Base-by-base conservation (phyloP, 2,888 invertebrate genomes). In the Acholoe squamosa region DNA sequence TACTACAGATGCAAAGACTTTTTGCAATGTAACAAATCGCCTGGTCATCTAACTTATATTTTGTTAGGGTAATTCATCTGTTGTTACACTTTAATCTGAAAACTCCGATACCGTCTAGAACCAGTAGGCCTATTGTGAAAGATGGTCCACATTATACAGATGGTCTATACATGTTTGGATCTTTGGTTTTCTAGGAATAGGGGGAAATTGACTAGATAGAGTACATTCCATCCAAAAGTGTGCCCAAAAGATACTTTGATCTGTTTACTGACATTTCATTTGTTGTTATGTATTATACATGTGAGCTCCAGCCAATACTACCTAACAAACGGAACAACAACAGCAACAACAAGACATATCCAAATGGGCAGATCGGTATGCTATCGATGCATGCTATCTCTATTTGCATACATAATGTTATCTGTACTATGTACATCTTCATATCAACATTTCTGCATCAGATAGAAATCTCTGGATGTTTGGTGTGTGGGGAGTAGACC, bases 281-380 rank as follows among this genome's bases (percentile, higher is more conserved):
- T 61, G 61, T n/a, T 61, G 61, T n/a, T 61, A 7, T 43, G 43
- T 43, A 43, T 3, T 43, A 61, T 61, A 3, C 19, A 3, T 61
- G 19, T 61, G 61, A 14, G 61, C 28, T 71, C 71, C 71, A 71
- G 1, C 71, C 71, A 71, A 28, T 28, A 28, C 71, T 25, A 71
- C 25, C 19, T 3, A 28, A 28, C 31, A 71, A 28, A 71, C 71
- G 12, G 19, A 25, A n/a, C 28, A 71, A 71, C 28, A 28, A 28
- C n/a, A 61, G 22, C 61, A 61, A 61, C 61, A 61, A 61, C 61
- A 61, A 61, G 61, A n/a, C 61, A 61, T 61, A 61, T 61, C 61
- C 61, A n/a, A n/a, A n/a, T n/a, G n/a, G n/a, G n/a, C 61, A 61
- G 61, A 61, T n/a, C 61, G 19, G 5, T 61, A 61, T 61, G 61